Evolutionary conservation across 1,140 invertebrate species (phyloP).

Genomic region (Panulirus ornatus): DNA sequence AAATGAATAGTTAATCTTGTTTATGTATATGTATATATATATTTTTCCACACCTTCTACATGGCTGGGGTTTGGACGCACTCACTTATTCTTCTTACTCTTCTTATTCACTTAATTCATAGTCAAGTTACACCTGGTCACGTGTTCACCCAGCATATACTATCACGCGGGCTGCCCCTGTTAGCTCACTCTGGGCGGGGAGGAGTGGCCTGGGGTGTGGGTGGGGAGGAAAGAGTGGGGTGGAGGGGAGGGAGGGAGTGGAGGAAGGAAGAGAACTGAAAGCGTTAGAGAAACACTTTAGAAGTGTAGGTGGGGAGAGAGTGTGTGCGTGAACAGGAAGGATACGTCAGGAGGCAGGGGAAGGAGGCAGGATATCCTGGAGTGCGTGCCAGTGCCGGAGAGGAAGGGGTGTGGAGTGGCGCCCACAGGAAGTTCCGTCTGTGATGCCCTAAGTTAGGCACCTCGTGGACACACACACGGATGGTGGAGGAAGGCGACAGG

Average conservation of each 20-base stretch:
- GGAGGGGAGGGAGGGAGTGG: not conserved
- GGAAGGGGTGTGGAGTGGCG: too few relatives aligned
- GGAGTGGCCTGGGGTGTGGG: not conserved
- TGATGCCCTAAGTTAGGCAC: too few relatives aligned
- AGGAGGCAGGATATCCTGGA: too few relatives aligned
- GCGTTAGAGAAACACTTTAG: too few relatives aligned
- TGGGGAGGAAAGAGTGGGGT: not conserved
- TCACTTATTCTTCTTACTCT: slow-evolving; percentile 15
- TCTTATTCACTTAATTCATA: slow-evolving; percentile 32
- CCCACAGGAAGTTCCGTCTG: too few relatives aligned
- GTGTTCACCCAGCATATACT: slow-evolving; percentile 19
- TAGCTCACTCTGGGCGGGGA: not conserved
- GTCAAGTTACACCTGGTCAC: not conserved
- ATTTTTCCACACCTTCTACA: slow-evolving; percentile 36
- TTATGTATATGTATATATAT: slow-evolving; percentile 28
- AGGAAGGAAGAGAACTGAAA: not conserved
- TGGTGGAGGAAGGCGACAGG: not conserved
- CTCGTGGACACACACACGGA: not conserved
- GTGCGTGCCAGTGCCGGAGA: too few relatives aligned
- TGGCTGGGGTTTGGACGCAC: slow-evolving; percentile 56
- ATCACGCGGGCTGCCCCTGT: slow-evolving; percentile 3
- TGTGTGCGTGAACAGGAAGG: too few relatives aligned
- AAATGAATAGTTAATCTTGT: slow-evolving; percentile 27
- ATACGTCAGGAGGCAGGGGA: too few relatives aligned
- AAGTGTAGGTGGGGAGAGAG: too few relatives aligned